These are phyloP conservation scores for Clangula hyemalis DNA, from an alignment of 2,797 vertebrate genomes.

Conservation along the genomic window DNA sequence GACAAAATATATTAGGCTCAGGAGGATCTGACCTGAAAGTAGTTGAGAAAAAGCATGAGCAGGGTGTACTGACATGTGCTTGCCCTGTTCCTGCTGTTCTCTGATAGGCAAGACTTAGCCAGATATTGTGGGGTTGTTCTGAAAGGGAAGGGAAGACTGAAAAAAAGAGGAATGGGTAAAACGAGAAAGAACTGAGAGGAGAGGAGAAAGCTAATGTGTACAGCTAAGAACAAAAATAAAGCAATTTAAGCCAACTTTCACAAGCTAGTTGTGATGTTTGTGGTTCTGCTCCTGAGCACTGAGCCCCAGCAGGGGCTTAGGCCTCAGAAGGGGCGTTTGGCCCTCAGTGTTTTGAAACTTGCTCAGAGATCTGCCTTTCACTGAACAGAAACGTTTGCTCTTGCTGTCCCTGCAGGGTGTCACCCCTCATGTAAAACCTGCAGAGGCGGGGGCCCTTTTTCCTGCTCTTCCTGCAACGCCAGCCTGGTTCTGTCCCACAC, in stretches of 20 bases:
- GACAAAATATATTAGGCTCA: background rate
- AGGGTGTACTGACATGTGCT: background rate
- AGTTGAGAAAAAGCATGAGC: background rate
- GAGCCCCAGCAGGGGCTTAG: background rate
- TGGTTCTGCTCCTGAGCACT: background rate
- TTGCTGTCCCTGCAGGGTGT: conserved; percentile 81
- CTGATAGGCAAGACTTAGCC: background rate
- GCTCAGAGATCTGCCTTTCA: background rate
- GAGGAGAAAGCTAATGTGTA: background rate
- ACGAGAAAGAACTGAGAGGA: background rate
- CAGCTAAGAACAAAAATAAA: background rate
- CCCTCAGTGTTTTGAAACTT: fast-evolving
- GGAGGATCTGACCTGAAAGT: background rate
- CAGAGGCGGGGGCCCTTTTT: conserved; percentile 75
- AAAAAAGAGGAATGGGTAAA: background rate
- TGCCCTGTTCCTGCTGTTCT: background rate
- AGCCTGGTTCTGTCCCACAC: conserved; percentile 79
- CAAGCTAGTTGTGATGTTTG: too few species aligned
- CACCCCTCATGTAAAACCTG: conserved; percentile 89
- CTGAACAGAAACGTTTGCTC: background rate
- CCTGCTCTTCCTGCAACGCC: conserved; percentile 85
- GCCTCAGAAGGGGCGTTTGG: background rate
- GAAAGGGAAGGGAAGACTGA: background rate
- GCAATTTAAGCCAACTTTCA: background rate
- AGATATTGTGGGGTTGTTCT: background rate